These are phyloP conservation scores for Basileuterus tristriatus DNA, from an alignment of 2,797 vertebrate genomes.

Conservation along the genomic window DNA sequence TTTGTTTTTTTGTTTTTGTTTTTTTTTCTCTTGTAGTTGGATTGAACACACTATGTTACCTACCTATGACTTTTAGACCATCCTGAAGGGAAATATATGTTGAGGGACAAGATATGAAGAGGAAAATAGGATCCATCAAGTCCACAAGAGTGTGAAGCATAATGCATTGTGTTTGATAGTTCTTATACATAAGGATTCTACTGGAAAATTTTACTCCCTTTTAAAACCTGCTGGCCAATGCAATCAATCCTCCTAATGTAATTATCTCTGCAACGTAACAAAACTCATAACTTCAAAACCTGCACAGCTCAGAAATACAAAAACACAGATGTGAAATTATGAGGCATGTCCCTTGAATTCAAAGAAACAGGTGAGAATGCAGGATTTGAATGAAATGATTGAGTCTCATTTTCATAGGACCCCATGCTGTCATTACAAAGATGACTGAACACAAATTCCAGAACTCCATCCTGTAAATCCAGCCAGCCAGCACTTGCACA, in stretches of 20 bases:
- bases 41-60: background rate
- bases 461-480: background rate
- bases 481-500: background rate
- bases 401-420: background rate
- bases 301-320: background rate
- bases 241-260: background rate
- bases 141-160: background rate
- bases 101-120: background rate
- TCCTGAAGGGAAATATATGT: background rate
- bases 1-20: background rate
- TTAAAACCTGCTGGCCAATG: background rate
- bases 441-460: constrained; percentile 6
- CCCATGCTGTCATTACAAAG: background rate
- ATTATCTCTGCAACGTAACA: background rate
- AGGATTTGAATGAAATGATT: background rate
- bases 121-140: background rate
- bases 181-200: background rate
- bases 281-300: background rate
- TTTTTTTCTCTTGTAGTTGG: background rate
- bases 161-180: background rate
- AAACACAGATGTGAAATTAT: background rate
- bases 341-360: background rate
- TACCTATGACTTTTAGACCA: background rate
- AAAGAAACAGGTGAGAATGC: background rate
- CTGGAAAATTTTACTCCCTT: background rate